Evolutionary conservation across 2,797 vertebrate genomes (phyloP), one percentile per base, ranked within the genome.

Genomic region (Pseudochromis fuscus): DNA sequence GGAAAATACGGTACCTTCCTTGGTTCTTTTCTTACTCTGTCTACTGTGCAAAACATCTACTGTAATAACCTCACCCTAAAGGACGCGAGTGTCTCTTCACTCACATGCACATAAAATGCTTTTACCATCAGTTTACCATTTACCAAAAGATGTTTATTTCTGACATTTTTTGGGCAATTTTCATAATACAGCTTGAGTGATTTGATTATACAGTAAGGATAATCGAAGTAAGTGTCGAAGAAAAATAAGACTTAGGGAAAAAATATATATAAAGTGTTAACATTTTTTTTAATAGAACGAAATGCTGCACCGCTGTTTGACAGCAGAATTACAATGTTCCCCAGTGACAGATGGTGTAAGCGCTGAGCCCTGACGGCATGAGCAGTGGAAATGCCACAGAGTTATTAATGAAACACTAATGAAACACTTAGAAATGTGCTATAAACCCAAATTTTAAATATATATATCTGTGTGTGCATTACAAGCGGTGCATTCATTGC

Each of bases 331-430:
- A 61, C 35, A 81, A 35, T 67, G 77, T 63, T 75, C 82, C 38
- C 42, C 30, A 12, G 28, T 58, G 72, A 84, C 83, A 87, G 85
- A 85, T 86, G 83, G n/a, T n/a, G n/a, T n/a, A n/a, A 71, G 67
- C 53, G 19, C 56, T 35, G 60, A 40, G 38, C 12, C 38, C 18
- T 40, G 38, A 13, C 18, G 12, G 25, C 66, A 66, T 63, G 72
- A 75, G 53, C 62, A 33, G 52, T 9, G 27, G 18, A 75, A 57
- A 67, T 55, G 48, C 63, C 2, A 9, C 35, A 55, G 7, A 51
- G 65, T 64, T 77, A 61, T 75, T 75, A 79, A 71, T 78, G 73
- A 84, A 62, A 67, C 52, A 24, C 48, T 62, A 12, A 59, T 50
- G 38, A 59, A 67, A 58, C 61, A 42, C 75, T 65, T 76, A 50